Percentiles rank a stretch among this genome's conserved stretches.
These are phyloP conservation scores for Boloria selene DNA, from an alignment of 2,888 invertebrate species.

Conservation along the genomic window DNA sequence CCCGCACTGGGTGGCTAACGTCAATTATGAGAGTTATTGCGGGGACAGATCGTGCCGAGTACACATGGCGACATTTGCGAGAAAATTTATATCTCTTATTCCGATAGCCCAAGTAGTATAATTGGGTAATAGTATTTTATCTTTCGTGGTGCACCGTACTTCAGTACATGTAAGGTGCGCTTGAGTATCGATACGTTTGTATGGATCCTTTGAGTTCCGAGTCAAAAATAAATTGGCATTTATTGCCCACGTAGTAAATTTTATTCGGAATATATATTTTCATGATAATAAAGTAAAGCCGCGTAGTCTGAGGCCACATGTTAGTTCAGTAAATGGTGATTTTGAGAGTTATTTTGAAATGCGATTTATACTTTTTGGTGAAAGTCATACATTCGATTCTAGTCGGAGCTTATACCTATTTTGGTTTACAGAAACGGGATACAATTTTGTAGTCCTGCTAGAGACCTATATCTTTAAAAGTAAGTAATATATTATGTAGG, in stretches of 20 bases:
- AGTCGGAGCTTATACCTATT: neutral
- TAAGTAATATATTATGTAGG: too few species aligned
- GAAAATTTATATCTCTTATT: constrained; percentile 27
- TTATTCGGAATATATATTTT: constrained; percentile 12
- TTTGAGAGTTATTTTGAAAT: neutral
- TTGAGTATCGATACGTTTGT: constrained; percentile 38
- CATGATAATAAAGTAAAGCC: constrained; percentile 13
- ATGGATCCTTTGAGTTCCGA: constrained; percentile 30
- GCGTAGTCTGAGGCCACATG: constrained; percentile 1
- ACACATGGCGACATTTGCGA: constrained; percentile 27
- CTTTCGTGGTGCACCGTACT: constrained; percentile 22
- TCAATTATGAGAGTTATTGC: constrained; percentile 77
- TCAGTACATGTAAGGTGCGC: constrained; percentile 59
- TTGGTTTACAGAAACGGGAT: neutral
- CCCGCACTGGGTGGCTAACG: constrained; percentile 69
- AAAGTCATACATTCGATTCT: neutral
- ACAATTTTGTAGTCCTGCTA: too few species aligned
- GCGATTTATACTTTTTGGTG: neutral
- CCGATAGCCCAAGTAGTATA: constrained; percentile 26
- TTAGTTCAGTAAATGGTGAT: constrained; percentile 6
- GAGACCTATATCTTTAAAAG: too few species aligned
- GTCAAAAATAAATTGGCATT: constrained; percentile 36
- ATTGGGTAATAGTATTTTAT: neutral
- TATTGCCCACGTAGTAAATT: constrained; percentile 29
- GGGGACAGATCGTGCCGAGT: constrained; percentile 68